Evolutionary conservation across 2,888 invertebrate species (phyloP), one percentile per base, ranked within the genome.

Genomic region (Acleris emargana): DNA sequence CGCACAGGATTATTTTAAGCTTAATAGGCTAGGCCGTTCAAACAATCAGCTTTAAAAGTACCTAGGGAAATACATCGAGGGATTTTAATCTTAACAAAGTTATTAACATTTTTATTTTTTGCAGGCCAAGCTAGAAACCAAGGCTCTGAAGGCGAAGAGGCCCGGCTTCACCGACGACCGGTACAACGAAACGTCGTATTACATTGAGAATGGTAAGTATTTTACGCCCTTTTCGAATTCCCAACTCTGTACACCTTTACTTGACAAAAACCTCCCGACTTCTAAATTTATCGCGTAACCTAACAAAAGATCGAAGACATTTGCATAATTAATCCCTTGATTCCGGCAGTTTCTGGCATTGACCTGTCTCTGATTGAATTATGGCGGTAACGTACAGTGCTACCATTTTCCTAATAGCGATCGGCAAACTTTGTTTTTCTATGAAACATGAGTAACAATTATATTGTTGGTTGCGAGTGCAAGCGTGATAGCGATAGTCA

Each of bases 171-270:
- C 97, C 45, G 97, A 97, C 89, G 97, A 97, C 86, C 94, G 97
- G 76, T 97, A 97, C 94, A 97, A 97, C 90, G 98, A 98, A 93
- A 98, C 98, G 20, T 97, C 97, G 63, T 98, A 98, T 91, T 98
- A 97, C 91, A 96, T 97, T 80, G 98, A 98, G 94, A 98, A 98
- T 94, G 97, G 98, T 97, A 88, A 95, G 95, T 90, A 73, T 67
- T 70, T 50, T 52, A 18, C n/a, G 4, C 13, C 6, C 17, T 18
- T 52, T 62, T 28, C 53, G 3, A 38, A 38, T 38, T 3, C 3
- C 32, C 32, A 4, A 38, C 9, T 38, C 38, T 38, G 38, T 11
- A 13, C 38, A 38, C 38, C 38, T 38, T 17, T 5, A 38, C 13
- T 5, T 11, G 18, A 17, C 18, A 11, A 16, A 51, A 51, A 52